phyloP scores from a whole-genome alignment of 2,113 vertebrate species.

The Charadrius vociferus region DNA sequence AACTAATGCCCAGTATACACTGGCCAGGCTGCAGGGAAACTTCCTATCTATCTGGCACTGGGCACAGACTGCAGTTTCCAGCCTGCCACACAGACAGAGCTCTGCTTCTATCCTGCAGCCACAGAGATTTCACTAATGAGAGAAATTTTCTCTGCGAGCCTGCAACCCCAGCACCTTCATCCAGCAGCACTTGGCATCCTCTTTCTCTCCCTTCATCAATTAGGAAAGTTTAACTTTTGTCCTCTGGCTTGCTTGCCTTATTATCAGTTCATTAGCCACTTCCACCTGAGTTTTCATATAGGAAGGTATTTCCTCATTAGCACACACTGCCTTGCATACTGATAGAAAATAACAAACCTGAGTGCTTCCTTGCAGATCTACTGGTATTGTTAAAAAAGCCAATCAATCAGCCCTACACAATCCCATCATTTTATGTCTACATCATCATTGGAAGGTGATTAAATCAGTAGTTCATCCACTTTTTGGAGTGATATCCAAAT shows the following conservation, averaged over 20 bases:
- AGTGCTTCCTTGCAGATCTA: background rate
- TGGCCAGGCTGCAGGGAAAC: background rate
- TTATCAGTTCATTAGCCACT: constrained; percentile 57
- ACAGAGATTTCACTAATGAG: constrained; percentile 28
- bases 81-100: background rate
- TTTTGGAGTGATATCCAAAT: background rate
- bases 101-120: constrained; percentile 12
- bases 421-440: background rate
- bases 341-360: constrained; percentile 4
- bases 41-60: background rate
- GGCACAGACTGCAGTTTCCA: background rate
- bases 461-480: background rate
- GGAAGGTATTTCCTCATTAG: constrained; percentile 53
- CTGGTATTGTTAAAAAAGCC: background rate
- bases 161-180: background rate
- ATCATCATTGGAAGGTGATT: background rate
- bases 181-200: background rate
- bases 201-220: constrained; percentile 33
- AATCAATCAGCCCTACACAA: background rate
- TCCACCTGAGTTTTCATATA: constrained; percentile 43
- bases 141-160: background rate
- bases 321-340: background rate
- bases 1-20: background rate
- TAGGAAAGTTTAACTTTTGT: constrained; percentile 62
- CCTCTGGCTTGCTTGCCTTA: constrained; percentile 45